Evolutionary conservation across 2,113 vertebrate species (phyloP), one percentile per base, ranked within the genome.

Genomic region (Guaruba guarouba): DNA sequence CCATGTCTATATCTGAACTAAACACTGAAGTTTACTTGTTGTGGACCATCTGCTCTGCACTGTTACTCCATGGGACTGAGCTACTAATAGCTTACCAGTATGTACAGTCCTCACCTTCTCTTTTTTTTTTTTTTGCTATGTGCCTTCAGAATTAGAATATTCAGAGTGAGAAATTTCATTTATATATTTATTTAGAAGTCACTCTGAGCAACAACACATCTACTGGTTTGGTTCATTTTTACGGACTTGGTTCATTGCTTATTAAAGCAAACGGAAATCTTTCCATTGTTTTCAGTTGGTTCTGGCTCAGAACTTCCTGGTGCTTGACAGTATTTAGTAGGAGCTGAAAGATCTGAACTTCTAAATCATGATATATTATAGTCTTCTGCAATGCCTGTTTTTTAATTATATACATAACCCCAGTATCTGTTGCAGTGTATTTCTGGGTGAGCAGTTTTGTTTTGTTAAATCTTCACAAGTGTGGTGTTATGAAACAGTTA

Each of bases 401-500:
- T 59, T 82, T 91, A 94, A 93, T 93, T 82, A 54, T 77, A 79
- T 74, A 37, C 77, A 89, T 84, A 77, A 92, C 84, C 59, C 74
- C 31, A 79, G 3, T 85, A 89, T 93, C 12, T 92, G 25, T 79
- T 91, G 49, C 67, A 73, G 66, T 73, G 37, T 43, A n/a, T 89
- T 90, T 84, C 59, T 89, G 91, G 19, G n/a, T n/a, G 7, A 94
- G 70, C 18, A 62, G 46, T 93, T 91, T 44, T 54, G 31, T 77
- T 35, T 28, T 48, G 43, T 17, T 88, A 55, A 43, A 48, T 68
- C 78, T 95, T 93, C 24, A n/a, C 7, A 66, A 51, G 59, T 22
- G 31, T 3, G 6, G n/a, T 88, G 91, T 69, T 91, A 78, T 27
- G 91, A 97, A 97, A 94, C 81, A 92, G 96, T 98, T 98, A 98